These are phyloP conservation scores for Urocitellus parryii DNA, from an alignment of 2,113 vertebrate species.

Conservation along the genomic window DNA sequence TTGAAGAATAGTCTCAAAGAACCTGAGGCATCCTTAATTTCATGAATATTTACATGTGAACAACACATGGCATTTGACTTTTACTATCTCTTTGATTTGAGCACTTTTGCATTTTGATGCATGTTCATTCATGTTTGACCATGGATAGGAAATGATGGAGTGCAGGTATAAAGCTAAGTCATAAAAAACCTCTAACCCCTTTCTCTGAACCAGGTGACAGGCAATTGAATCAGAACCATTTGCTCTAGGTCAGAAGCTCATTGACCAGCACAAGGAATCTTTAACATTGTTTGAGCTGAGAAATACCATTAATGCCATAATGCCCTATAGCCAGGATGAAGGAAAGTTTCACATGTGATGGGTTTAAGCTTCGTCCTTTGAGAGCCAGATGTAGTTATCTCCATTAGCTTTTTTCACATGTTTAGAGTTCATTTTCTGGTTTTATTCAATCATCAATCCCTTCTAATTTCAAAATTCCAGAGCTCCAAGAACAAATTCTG, in stretches of 20 bases:
- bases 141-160: not conserved
- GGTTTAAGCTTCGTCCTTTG: conserved; percentile 51
- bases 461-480: conserved; percentile 50
- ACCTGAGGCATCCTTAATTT: conserved; percentile 9
- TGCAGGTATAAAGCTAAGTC: conserved; percentile 38
- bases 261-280: conserved; percentile 8
- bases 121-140: conserved; percentile 54
- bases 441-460: conserved; percentile 40
- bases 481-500: not conserved
- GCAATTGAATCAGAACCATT: conserved; percentile 66
- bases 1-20: not conserved
- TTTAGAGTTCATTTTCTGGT: conserved; percentile 55
- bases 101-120: not conserved
- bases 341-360: conserved; percentile 35
- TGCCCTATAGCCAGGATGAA: conserved; percentile 4
- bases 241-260: conserved; percentile 56
- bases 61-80: conserved; percentile 1
- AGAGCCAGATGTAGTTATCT: not conserved
- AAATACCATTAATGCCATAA: conserved; percentile 37
- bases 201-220: conserved; percentile 57
- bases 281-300: conserved; percentile 22
- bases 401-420: conserved; percentile 27
- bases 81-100: conserved; percentile 52
- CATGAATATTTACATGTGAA: not conserved
- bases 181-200: conserved; percentile 55